These are phyloP conservation scores for Ennomos quercinarius DNA, from an alignment of 2,888 invertebrate species.

Conservation along the genomic window DNA sequence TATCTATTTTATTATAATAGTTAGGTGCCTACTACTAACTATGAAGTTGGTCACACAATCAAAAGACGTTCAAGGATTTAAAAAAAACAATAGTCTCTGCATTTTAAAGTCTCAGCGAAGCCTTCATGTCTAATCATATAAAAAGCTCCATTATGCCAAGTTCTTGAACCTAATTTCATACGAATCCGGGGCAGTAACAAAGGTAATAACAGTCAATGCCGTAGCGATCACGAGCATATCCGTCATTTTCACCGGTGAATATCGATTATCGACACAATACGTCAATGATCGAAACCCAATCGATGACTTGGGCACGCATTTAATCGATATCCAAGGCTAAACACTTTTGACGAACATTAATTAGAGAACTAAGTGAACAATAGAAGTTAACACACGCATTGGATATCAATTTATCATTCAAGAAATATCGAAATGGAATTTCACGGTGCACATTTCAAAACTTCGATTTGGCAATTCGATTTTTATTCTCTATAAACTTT, in stretches of 20 bases:
- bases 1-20: no score
- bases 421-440: constrained; percentile 42
- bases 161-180: constrained; percentile 73
- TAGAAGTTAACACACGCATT: constrained; percentile 40
- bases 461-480: constrained; percentile 26
- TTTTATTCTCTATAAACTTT: constrained; percentile 23
- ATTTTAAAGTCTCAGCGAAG: constrained; percentile 10
- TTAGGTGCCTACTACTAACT: no score
- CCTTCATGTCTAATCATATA: constrained; percentile 13
- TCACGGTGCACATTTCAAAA: constrained; percentile 37
- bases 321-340: constrained; percentile 57
- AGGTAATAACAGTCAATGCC: constrained; percentile 76
- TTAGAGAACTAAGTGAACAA: constrained; percentile 48
- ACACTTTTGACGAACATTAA: constrained; percentile 52
- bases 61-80: constrained; percentile 19
- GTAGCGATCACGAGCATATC: constrained; percentile 71
- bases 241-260: constrained; percentile 60
- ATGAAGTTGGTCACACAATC: background rate
- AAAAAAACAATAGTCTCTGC: constrained; percentile 9
- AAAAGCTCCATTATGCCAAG: constrained; percentile 44
- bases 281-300: constrained; percentile 64
- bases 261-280: constrained; percentile 64
- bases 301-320: constrained; percentile 57
- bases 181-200: constrained; percentile 73
- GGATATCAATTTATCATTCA: constrained; percentile 38